These are phyloP conservation scores for Lasiommata megera DNA, from an alignment of 2,888 invertebrate genomes.

Conservation along the genomic window DNA sequence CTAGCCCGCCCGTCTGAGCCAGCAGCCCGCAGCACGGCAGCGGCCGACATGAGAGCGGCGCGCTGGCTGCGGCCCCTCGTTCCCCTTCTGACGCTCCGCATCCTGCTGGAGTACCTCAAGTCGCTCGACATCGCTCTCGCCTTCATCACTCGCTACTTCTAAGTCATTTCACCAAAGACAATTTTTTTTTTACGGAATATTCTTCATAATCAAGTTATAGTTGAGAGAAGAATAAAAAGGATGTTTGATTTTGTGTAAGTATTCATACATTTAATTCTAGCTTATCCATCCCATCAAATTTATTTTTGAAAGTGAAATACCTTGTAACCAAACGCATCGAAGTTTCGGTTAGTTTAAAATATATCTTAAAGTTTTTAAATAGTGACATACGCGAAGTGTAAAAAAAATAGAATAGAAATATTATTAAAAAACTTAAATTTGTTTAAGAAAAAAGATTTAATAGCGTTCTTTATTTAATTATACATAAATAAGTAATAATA, in stretches of 20 bases:
- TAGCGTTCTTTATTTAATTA: no score
- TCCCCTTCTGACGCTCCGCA: constrained; percentile 62
- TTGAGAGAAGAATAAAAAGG: constrained; percentile 51
- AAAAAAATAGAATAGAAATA: no score
- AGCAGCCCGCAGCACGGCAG: constrained; percentile 34
- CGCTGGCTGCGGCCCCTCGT: constrained; percentile 56
- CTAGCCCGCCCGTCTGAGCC: constrained; percentile 37
- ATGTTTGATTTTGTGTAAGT: constrained; percentile 55
- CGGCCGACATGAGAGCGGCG: constrained; percentile 44
- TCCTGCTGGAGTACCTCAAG: constrained; percentile 68
- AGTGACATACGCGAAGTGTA: no score
- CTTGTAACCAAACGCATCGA: no score
- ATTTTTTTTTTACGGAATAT: constrained; percentile 40
- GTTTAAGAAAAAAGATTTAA: no score
- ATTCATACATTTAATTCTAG: constrained; percentile 30
- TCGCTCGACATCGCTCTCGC: constrained; percentile 53
- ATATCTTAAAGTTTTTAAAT: no score
- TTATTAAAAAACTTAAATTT: no score
- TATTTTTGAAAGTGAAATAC: no score
- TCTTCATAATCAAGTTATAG: constrained; percentile 39
- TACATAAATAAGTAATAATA: neutral
- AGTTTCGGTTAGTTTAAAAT: no score
- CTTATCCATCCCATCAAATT: no score
- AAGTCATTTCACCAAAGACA: constrained; percentile 39
- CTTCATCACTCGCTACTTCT: constrained; percentile 31